Conservation (phyloP, 1,140 invertebrate species). For the Drosophila nigromelanica region DNA sequence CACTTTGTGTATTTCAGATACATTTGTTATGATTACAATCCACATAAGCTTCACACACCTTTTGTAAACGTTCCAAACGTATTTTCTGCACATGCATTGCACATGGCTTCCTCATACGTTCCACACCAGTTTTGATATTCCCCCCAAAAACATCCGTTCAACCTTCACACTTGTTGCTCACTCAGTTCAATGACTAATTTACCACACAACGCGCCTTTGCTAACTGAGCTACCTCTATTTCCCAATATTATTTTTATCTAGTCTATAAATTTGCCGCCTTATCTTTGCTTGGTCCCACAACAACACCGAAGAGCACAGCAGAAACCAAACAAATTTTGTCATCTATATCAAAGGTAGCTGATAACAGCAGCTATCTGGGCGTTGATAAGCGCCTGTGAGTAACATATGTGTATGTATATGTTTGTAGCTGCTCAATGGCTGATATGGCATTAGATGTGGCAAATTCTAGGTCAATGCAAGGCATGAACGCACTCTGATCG, state of each 20-base stretch:
- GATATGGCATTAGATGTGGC: slow-evolving; percentile 20
- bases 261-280: slow-evolving; percentile 50
- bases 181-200: slow-evolving; percentile 55
- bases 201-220: slow-evolving; percentile 29
- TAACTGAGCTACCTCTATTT: slow-evolving; percentile 39
- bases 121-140: neutral
- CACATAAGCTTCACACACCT: no score
- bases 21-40: no score
- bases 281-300: slow-evolving; percentile 34
- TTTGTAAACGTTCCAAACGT: no score
- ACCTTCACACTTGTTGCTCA: slow-evolving; percentile 45
- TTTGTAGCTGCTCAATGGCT: slow-evolving; percentile 9
- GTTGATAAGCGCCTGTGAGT: slow-evolving; percentile 1
- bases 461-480: slow-evolving; percentile 73
- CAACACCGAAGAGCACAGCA: slow-evolving; percentile 1
- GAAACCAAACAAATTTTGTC: slow-evolving; percentile 64
- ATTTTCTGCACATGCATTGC: no score
- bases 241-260: slow-evolving; percentile 50
- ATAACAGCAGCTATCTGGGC: slow-evolving; percentile 43
- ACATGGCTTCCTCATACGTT: neutral
- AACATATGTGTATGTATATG: neutral
- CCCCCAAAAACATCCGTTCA: neutral
- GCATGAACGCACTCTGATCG: slow-evolving; percentile 20
- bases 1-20: neutral
- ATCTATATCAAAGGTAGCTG: slow-evolving; percentile 53